Evolutionary conservation across 2,797 vertebrate genomes (phyloP), one percentile per base, ranked within the genome.

Genomic region (Knipowitschia caucasica): DNA sequence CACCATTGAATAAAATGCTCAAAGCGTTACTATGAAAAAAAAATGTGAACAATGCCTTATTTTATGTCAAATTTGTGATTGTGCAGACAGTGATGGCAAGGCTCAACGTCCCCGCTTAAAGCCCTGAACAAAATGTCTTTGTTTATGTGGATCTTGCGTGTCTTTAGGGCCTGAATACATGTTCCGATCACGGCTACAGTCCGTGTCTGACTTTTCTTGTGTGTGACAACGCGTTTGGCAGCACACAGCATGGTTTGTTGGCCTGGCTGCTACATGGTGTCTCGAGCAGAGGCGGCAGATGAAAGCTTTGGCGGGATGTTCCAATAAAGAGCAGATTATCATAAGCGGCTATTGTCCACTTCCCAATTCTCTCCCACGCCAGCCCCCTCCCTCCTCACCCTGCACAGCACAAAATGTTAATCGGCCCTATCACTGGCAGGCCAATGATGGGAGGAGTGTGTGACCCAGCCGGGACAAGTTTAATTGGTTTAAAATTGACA

Each of bases 291-390:
- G 78, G 76, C 75, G 59, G 75, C 59, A 71, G 86, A 89, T 90
- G 85, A 90, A 90, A 88, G 88, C 67, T 59, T 63, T 88, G 89
- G 91, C 85, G 80, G 88, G 90, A 92, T 89, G 91, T 83, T 89
- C 86, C 85, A 94, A 94, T 92, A 94, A 95, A 94, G 89, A 89
- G 83, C 84, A 90, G 90, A 92, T 93, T 93, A 93, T 93, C 92
- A 91, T 91, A 89, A 93, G 92, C 88, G 87, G 85, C 91, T 91
- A 92, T 84, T 94, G 92, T 92, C 88, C 82, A 74, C 66, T 63
- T 66, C 71, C 72, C 70, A 67, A 61, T 75, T 73, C 73, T 77
- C 64, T 69, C 69, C 67, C 69, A 77, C 66, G 30, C 24, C 46
- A 36, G 46, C 51, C 66, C 83, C 82, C 71, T 9, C 18, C 17